A percentile compares a stretch with the other conserved stretches of the same genome.
These are phyloP conservation scores for Steinernema feltiae DNA, from an alignment of 1,140 invertebrate genomes.

Conservation along the genomic window DNA sequence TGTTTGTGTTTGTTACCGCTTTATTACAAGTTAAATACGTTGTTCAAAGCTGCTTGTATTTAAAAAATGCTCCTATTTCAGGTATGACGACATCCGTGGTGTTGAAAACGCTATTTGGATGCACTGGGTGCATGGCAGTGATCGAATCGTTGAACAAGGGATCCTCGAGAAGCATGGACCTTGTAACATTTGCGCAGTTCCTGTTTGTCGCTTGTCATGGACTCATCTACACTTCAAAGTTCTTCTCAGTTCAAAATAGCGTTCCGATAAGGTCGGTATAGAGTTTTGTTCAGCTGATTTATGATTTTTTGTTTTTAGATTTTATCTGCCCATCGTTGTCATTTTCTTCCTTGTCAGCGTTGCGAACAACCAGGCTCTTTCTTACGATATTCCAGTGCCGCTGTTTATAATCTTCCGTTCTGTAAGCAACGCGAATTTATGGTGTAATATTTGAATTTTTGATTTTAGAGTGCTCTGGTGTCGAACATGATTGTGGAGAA, in stretches of 20 bases:
- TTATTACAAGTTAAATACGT: too few relatives aligned
- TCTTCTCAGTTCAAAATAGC: constrained; percentile 68
- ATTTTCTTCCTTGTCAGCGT: constrained; percentile 88
- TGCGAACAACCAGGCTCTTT: constrained; percentile 87
- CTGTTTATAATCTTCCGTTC: constrained; percentile 95
- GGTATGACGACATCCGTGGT: not conserved
- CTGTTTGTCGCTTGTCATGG: constrained; percentile 80
- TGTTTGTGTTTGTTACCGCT: too few relatives aligned
- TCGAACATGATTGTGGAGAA: constrained; percentile 92
- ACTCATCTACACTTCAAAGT: constrained; percentile 78
- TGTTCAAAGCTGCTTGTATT: too few relatives aligned
- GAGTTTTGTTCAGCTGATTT: not conserved
- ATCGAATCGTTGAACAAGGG: constrained; percentile 33
- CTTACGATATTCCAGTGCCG: constrained; percentile 93
- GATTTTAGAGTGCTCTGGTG: constrained; percentile 78
- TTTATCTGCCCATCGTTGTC: constrained; percentile 75
- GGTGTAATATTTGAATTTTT: not conserved
- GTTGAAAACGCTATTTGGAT: not conserved
- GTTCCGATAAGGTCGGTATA: constrained; percentile 63
- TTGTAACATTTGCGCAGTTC: constrained; percentile 88
- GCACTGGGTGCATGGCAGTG: not conserved
- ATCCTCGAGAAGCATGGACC: constrained; percentile 61
- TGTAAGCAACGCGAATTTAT: constrained; percentile 70
- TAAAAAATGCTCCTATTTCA: too few relatives aligned
- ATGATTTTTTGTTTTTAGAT: constrained; percentile 61